Percentiles rank a stretch among this genome's conserved stretches.
Conservation (phyloP, 2,113 vertebrate species). For the Galeopterus variegatus region DNA sequence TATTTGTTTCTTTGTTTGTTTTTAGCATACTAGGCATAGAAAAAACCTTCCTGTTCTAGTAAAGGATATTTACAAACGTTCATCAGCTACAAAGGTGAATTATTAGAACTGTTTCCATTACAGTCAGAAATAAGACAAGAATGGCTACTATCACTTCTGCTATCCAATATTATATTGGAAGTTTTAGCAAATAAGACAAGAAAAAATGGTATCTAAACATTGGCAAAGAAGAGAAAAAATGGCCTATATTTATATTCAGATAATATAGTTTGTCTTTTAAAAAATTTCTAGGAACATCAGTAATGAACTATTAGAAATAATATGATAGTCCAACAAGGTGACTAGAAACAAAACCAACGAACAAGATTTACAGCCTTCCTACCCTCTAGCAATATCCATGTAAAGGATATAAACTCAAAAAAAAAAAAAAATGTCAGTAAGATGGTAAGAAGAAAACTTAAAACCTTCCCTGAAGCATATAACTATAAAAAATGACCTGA, state of each 20-base stretch:
- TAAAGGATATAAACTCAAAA: neutral
- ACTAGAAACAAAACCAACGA: neutral
- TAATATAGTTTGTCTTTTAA: neutral
- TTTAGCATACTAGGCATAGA: neutral
- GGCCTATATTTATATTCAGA: neutral
- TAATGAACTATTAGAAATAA: neutral
- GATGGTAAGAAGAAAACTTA: neutral
- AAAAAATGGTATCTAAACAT: neutral
- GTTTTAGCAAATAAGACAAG: neutral
- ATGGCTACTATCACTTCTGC: neutral
- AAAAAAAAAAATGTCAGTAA: neutral
- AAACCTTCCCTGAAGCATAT: neutral
- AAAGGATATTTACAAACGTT: neutral
- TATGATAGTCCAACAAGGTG: neutral
- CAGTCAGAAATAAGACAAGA: conserved; percentile 26
- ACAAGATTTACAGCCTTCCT: neutral
- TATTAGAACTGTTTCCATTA: neutral
- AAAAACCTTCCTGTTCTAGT: neutral
- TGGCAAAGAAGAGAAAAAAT: neutral
- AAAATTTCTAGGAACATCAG: neutral
- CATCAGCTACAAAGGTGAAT: neutral
- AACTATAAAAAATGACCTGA: neutral
- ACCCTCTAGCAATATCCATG: neutral
- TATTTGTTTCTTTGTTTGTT: neutral
- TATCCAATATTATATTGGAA: neutral